Base-by-base conservation (phyloP, 2,113 vertebrate genomes). In the Acanthochromis polyacanthus region DNA sequence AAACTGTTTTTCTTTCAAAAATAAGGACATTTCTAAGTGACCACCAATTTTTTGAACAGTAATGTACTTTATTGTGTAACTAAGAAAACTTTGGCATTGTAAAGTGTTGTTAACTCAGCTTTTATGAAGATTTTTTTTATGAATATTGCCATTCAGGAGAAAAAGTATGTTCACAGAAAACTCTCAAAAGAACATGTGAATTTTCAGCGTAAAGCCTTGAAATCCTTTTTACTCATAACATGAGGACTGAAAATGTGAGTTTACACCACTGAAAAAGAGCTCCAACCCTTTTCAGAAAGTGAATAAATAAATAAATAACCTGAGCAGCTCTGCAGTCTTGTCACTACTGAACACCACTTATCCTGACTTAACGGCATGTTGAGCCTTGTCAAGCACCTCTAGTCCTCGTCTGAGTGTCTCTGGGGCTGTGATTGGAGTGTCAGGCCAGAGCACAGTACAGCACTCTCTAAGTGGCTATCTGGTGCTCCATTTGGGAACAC, bases 401-500 rank as follows among this genome's bases (percentile, higher is more conserved):
- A 71, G 79, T 78, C 66, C 51, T 60, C 2, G 36, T 74, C 63
- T 65, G 75, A 83, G 78, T 72, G 85, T 81, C 71, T 79, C 80
- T 56, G 53, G 36, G 73, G 71, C 60, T 30, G 46, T 68, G 84
- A 84, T 73, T 84, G 82, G 66, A 87, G 82, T 79, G 78, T 70
- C 64, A 65, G 71, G 64, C 72, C 83, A 20, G 60, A 71, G 71
- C 81, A 71, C 61, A 75, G 82, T 81, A 20, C 82, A 87, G 74
- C 74, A 52, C 79, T 78, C 71, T 48, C 16, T 89, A 85, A 91
- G 85, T 84, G 86, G 68, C 65, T 85, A 89, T 90, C 83, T 78
- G 86, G 64, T 59, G 70, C 89, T 92, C 88, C 84, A 85, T 93
- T 93, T 91, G 85, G 88, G 88, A 94, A 89, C 90, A 90, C 91